phyloP scores from a whole-genome alignment of 2,797 vertebrate species.

The Muscicapa striata region DNA sequence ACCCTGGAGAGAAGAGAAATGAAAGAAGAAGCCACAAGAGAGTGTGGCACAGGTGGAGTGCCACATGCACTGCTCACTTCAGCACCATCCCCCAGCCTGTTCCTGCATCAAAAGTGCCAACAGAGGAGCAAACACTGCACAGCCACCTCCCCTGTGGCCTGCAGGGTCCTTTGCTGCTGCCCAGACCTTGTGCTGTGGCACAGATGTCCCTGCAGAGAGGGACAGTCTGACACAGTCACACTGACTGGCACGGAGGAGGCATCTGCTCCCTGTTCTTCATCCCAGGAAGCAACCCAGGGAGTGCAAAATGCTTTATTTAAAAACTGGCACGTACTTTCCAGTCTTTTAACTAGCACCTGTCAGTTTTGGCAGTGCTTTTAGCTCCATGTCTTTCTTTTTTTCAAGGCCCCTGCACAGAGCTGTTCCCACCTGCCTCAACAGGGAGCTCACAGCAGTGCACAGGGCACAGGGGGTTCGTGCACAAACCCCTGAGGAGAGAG shows the following conservation, averaged over 20 bases:
- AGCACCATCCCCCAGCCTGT: background rate
- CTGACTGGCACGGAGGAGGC: background rate
- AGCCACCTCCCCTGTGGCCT: background rate
- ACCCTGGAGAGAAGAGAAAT: background rate
- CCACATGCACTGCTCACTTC: background rate
- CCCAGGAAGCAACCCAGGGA: background rate
- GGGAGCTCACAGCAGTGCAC: background rate
- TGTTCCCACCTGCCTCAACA: fast-evolving
- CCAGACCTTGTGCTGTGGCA: background rate
- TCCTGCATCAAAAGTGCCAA: background rate
- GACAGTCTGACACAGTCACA: background rate
- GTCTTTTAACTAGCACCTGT: background rate
- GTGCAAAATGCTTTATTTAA: background rate
- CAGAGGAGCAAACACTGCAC: fast-evolving
- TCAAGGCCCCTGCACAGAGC: background rate
- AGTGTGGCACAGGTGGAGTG: background rate
- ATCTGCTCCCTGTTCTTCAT: background rate
- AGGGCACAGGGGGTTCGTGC: background rate
- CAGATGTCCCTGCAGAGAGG: background rate
- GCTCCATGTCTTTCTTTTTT: background rate
- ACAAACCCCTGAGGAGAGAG: background rate
- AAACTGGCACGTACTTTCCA: background rate
- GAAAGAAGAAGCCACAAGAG: background rate
- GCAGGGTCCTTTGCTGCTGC: background rate
- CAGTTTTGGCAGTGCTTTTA: background rate